A percentile compares a stretch with the other conserved stretches of the same genome.
These are phyloP conservation scores for Ptychobarbus kaznakovi DNA, from an alignment of 2,797 vertebrate genomes.

Conservation along the genomic window DNA sequence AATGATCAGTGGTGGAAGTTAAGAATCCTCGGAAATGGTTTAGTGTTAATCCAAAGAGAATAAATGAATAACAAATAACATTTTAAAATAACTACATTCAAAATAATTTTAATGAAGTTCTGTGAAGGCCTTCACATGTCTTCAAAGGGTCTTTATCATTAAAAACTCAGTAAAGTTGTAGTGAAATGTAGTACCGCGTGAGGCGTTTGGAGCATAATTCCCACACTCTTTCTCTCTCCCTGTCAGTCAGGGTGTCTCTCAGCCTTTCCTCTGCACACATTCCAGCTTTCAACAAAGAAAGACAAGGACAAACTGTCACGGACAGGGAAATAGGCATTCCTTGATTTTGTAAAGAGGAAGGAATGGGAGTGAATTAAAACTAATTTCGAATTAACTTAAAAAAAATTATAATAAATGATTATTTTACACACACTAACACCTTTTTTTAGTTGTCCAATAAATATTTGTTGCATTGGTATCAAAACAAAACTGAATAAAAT, in stretches of 20 bases:
- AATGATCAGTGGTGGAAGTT: background rate
- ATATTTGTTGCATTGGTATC: no score
- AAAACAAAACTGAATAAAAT: no score
- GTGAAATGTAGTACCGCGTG: conserved; percentile 75
- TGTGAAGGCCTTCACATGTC: background rate
- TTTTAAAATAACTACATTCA: background rate
- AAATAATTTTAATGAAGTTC: conserved; percentile 13
- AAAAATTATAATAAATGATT: background rate
- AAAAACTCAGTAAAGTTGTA: background rate
- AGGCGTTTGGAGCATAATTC: conserved; percentile 83
- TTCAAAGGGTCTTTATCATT: background rate
- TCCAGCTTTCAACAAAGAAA: conserved; percentile 78
- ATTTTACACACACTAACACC: background rate
- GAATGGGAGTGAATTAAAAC: background rate
- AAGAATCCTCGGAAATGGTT: background rate
- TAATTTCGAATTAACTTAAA: background rate
- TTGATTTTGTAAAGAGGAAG: background rate
- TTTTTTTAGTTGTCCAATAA: background rate
- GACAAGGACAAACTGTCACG: conserved; percentile 5
- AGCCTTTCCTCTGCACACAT: conserved; percentile 74
- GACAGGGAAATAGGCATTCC: conserved; percentile 48
- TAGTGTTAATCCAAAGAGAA: background rate
- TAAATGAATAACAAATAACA: background rate
- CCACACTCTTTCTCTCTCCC: conserved; percentile 79
- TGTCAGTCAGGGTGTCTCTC: conserved; percentile 72